These are phyloP conservation scores for Chloroceryle amazona DNA, from an alignment of 2,797 vertebrate genomes.

Conservation along the genomic window DNA sequence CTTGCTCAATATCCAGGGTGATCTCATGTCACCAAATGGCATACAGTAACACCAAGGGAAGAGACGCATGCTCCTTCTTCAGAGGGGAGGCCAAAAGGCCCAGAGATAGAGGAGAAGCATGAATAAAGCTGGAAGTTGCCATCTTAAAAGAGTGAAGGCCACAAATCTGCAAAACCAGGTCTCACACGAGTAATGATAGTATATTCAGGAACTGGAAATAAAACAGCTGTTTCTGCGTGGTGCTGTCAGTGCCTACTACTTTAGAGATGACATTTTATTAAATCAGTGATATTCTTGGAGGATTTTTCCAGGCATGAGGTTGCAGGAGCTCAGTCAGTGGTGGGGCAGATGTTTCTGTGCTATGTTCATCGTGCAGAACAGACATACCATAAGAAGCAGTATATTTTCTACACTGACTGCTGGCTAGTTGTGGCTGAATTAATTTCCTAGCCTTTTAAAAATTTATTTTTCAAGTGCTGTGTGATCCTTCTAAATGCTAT, in stretches of 20 bases:
- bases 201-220: neutral
- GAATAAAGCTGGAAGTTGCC: neutral
- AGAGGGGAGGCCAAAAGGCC: neutral
- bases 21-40: neutral
- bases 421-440: constrained; percentile 12
- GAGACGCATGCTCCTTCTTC: accelerated
- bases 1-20: neutral
- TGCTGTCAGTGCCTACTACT: neutral
- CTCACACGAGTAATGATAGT: neutral
- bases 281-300: neutral
- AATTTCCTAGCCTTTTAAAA: constrained; percentile 33
- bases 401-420: neutral
- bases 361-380: accelerated
- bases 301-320: neutral
- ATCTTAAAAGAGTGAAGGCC: neutral
- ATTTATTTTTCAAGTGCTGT: constrained; percentile 39
- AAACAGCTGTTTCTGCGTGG: neutral
- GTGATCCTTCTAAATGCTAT: constrained; percentile 53
- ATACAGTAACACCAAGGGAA: neutral
- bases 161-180: neutral
- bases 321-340: neutral
- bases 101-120: neutral
- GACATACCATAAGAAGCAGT: neutral
- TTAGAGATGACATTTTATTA: neutral
- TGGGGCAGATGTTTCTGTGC: neutral